These are phyloP conservation scores for Drosophila dunni DNA, from an alignment of 1,140 invertebrate species.

Conservation along the genomic window DNA sequence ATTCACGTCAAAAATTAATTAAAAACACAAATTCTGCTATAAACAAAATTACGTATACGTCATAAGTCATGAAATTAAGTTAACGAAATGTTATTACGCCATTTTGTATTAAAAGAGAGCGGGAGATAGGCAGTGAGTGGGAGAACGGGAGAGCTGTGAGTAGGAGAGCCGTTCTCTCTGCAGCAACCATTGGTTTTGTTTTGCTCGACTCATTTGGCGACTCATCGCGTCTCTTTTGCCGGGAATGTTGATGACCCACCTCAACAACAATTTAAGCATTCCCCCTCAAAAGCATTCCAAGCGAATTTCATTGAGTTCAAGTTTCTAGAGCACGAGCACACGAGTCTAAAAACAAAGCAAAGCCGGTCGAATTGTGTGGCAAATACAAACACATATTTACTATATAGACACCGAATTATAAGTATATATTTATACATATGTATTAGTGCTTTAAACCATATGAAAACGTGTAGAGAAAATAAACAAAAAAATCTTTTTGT, in stretches of 20 bases:
- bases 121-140: slow-evolving; percentile 22
- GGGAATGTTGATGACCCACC: slow-evolving; percentile 76
- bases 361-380: slow-evolving; percentile 51
- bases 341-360: slow-evolving; percentile 59
- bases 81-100: slow-evolving; percentile 16
- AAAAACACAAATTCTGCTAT: too few species aligned
- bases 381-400: slow-evolving; percentile 22
- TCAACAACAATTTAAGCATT: slow-evolving; percentile 66
- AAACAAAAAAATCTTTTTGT: slow-evolving; percentile 59
- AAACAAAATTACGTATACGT: slow-evolving; percentile 12
- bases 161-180: slow-evolving; percentile 26
- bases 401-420: slow-evolving; percentile 22
- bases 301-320: slow-evolving; percentile 74
- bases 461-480: slow-evolving; percentile 33
- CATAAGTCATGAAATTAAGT: slow-evolving; percentile 9
- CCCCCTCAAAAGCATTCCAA: slow-evolving; percentile 26
- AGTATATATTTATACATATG: slow-evolving; percentile 18
- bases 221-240: not conserved
- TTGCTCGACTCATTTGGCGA: slow-evolving; percentile 63
- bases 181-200: slow-evolving; percentile 67
- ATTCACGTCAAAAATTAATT: too few species aligned
- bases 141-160: slow-evolving; percentile 1
- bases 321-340: slow-evolving; percentile 74
- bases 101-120: slow-evolving; percentile 9
- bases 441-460: not conserved